phyloP scores from a whole-genome alignment of 2,888 invertebrate species.

The Plusia festucae region DNA sequence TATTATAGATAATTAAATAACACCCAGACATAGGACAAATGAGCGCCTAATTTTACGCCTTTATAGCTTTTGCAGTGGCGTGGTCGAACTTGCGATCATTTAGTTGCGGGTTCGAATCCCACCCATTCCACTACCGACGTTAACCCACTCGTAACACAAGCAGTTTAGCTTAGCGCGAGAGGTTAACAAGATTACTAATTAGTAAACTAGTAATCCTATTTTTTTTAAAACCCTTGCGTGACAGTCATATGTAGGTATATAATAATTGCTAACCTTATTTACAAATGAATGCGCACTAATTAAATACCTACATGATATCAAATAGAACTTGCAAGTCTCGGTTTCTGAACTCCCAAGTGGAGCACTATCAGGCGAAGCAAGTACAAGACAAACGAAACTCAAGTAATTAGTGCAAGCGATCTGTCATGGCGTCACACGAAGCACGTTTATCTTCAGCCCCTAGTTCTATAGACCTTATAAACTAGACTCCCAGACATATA shows the following conservation, averaged over 20 bases:
- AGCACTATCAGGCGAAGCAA: slow-evolving; percentile 36
- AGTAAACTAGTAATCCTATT: no score
- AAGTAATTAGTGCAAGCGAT: slow-evolving; percentile 54
- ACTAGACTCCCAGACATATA: slow-evolving; percentile 23
- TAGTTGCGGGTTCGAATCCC: no score
- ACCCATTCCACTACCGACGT: no score
- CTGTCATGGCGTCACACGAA: slow-evolving; percentile 40
- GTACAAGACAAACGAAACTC: slow-evolving; percentile 53
- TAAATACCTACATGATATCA: slow-evolving; percentile 15
- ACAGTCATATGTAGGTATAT: background rate
- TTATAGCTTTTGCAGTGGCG: no score
- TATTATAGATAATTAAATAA: no score
- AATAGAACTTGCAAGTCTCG: slow-evolving; percentile 33
- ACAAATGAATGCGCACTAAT: background rate
- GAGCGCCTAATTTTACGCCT: no score
- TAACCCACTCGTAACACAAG: no score
- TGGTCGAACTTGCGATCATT: no score
- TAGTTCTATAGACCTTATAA: slow-evolving; percentile 40
- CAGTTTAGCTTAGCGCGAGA: no score
- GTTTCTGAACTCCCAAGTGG: slow-evolving; percentile 43
- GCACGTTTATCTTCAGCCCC: slow-evolving; percentile 46
- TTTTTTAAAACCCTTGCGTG: no score
- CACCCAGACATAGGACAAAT: no score
- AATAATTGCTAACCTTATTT: background rate
- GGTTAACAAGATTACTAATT: no score